Evolutionary conservation across 2,797 vertebrate genomes (phyloP).

Genomic region (Mus spretus): DNA sequence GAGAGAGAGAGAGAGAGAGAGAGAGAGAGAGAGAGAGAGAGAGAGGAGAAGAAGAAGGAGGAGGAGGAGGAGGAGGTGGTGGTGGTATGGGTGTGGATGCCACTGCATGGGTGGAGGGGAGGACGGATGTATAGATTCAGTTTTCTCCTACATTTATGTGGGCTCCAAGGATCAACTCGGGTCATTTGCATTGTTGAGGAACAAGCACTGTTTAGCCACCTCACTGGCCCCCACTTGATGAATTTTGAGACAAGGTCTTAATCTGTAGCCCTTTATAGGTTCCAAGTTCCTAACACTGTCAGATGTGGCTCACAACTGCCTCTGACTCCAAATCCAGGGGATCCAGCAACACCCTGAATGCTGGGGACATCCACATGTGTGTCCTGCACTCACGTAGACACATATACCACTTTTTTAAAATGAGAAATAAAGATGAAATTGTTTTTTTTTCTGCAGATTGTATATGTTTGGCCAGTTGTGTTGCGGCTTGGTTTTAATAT

Average conservation of each 20-base stretch:
- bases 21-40: too few relatives aligned
- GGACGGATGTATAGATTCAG: neutral
- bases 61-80: too few relatives aligned
- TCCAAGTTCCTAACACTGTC: neutral
- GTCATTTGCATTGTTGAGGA: neutral
- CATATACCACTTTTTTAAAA: neutral
- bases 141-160: neutral
- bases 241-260: neutral
- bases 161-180: neutral
- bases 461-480: neutral
- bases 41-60: too few relatives aligned
- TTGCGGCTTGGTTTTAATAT: neutral
- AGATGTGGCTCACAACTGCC: neutral
- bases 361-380: neutral
- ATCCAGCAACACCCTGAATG: neutral
- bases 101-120: neutral
- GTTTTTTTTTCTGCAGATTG: neutral
- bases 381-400: neutral
- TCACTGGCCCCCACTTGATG: neutral
- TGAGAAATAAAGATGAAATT: neutral
- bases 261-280: neutral
- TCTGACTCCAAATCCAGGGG: neutral
- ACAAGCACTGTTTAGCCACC: neutral
- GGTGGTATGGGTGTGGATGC: neutral
- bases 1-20: neutral